Percentiles rank a stretch among this genome's conserved stretches.
phyloP scores from a whole-genome alignment of 2,888 invertebrate genomes.

The Neoaliturus tenellus region DNA sequence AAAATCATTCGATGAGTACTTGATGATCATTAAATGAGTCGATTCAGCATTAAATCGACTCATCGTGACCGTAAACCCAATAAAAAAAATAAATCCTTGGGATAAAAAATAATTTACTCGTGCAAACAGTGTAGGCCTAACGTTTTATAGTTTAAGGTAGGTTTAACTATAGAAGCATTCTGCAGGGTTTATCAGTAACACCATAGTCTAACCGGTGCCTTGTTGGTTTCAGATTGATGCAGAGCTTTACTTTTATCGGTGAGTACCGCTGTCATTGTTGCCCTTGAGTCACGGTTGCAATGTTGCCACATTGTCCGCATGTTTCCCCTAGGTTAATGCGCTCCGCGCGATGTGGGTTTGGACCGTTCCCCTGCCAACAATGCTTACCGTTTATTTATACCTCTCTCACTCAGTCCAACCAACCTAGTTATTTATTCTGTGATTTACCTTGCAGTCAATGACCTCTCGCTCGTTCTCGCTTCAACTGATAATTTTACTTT shows the following conservation, averaged over 20 bases:
- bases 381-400: slow-evolving; percentile 21
- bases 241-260: slow-evolving; percentile 14
- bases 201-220: too few species aligned
- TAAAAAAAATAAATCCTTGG: too few species aligned
- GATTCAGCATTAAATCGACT: too few species aligned
- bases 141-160: too few species aligned
- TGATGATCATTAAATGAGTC: too few species aligned
- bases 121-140: too few species aligned
- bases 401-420: background rate
- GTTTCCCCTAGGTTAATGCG: slow-evolving; percentile 5
- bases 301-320: background rate
- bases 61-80: too few species aligned
- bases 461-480: background rate
- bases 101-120: too few species aligned
- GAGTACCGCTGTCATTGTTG: background rate
- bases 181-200: too few species aligned
- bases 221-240: slow-evolving; percentile 20
- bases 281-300: background rate
- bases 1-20: too few species aligned
- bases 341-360: background rate
- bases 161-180: too few species aligned
- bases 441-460: background rate
- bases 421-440: slow-evolving; percentile 23
- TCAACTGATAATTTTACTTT: too few species aligned
- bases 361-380: background rate